phyloP scores from a whole-genome alignment of 1,140 invertebrate species.

The Drosophila ironensis region DNA sequence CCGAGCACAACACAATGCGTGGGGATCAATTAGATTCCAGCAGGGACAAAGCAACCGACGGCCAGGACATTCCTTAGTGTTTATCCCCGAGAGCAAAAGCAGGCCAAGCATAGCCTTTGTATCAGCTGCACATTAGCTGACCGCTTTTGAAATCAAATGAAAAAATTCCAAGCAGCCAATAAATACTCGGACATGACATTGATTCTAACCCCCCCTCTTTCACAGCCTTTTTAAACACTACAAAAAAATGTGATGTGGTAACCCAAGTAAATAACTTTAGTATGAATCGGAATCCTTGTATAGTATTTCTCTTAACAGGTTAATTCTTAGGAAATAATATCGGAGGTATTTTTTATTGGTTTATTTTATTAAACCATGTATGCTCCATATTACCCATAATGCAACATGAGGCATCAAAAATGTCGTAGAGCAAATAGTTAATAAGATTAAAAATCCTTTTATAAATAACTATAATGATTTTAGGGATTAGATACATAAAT shows the following conservation, averaged over 20 bases:
- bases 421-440: too few species aligned
- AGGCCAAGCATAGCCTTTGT: constrained; percentile 1
- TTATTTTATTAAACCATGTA: too few species aligned
- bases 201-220: constrained; percentile 29
- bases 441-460: too few species aligned
- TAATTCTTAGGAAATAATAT: too few species aligned
- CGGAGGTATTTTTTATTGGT: too few species aligned
- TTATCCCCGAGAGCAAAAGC: constrained; percentile 25
- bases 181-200: constrained; percentile 48
- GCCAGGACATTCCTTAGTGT: constrained; percentile 52
- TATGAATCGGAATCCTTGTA: too few species aligned
- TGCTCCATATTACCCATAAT: too few species aligned
- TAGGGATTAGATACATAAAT: too few species aligned
- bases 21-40: constrained; percentile 65
- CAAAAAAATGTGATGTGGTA: not conserved
- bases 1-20: constrained; percentile 27
- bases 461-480: too few species aligned
- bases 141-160: constrained; percentile 59
- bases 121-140: constrained; percentile 51
- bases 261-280: too few species aligned
- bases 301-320: too few species aligned
- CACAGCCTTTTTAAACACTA: not conserved
- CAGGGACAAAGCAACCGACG: constrained; percentile 53
- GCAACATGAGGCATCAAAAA: too few species aligned
- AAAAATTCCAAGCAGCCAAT: constrained; percentile 68